These are phyloP conservation scores for Brachyrhaphis roseni DNA, from an alignment of 2,797 vertebrate genomes.

Conservation along the genomic window DNA sequence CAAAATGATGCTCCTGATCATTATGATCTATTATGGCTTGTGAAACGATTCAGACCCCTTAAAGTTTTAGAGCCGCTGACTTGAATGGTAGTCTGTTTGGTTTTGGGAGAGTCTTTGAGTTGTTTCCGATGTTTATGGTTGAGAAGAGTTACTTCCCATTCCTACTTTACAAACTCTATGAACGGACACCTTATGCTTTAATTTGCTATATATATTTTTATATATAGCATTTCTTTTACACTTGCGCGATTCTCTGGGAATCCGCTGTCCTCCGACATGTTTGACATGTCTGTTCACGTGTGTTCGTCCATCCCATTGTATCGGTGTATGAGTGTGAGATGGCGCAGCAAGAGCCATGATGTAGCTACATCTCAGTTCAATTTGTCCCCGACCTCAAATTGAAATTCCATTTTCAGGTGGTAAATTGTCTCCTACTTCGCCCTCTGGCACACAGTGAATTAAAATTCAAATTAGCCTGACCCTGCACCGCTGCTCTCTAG, in stretches of 20 bases:
- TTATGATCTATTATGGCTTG: neutral
- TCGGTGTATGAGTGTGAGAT: slow-evolving; percentile 28
- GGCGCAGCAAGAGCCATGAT: slow-evolving; percentile 66
- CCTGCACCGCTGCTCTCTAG: slow-evolving; percentile 72
- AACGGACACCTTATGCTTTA: neutral
- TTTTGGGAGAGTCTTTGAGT: neutral
- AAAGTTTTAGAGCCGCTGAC: neutral
- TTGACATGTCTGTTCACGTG: slow-evolving; percentile 17
- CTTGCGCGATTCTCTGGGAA: neutral
- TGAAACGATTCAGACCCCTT: neutral
- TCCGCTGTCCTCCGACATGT: slow-evolving; percentile 37
- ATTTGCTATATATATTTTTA: neutral
- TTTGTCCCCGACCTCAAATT: slow-evolving; percentile 82
- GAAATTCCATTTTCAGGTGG: slow-evolving; percentile 83
- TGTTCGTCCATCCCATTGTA: slow-evolving; percentile 2
- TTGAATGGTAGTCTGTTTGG: neutral
- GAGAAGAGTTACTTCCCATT: neutral
- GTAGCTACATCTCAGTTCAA: slow-evolving; percentile 83
- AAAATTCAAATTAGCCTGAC: slow-evolving; percentile 84
- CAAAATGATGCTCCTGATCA: neutral
- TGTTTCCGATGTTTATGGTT: neutral
- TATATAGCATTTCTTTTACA: neutral
- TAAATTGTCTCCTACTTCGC: slow-evolving; percentile 83
- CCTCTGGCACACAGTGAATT: slow-evolving; percentile 82
- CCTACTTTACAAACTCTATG: no score